A percentile compares a stretch with the other conserved stretches of the same genome.
phyloP scores from a whole-genome alignment of 2,797 vertebrate species.

The Halcyon leucocephala region DNA sequence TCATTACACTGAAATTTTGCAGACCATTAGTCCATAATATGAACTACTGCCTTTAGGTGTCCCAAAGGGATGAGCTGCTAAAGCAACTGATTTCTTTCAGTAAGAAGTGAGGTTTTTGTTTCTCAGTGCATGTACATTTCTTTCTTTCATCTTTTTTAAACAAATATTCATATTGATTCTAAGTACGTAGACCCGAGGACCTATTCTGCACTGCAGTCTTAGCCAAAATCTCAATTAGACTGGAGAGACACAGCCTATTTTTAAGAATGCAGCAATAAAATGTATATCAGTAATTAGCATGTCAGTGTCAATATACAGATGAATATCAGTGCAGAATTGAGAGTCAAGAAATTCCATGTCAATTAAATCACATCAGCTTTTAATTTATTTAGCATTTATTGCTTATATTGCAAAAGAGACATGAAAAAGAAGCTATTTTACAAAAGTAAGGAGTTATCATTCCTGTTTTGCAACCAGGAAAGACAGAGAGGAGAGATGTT shows the following conservation, averaged over 20 bases:
- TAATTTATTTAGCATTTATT: background rate
- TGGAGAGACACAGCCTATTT: background rate
- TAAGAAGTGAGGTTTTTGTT: background rate
- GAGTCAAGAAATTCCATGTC: background rate
- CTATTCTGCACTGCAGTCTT: background rate
- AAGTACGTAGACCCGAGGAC: background rate
- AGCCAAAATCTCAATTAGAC: background rate
- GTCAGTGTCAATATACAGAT: background rate
- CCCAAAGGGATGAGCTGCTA: slow-evolving; percentile 38
- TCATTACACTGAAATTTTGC: slow-evolving; percentile 66
- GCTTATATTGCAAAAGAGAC: background rate
- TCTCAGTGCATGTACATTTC: background rate
- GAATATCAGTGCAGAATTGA: background rate
- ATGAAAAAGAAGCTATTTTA: background rate
- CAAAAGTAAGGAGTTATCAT: background rate
- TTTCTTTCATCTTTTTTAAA: background rate
- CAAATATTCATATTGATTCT: background rate
- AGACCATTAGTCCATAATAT: slow-evolving; percentile 62
- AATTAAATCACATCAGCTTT: background rate
- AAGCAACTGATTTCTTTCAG: slow-evolving; percentile 5
- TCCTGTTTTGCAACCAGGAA: background rate
- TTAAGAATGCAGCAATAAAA: background rate
- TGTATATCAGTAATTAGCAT: background rate
- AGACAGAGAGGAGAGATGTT: background rate
- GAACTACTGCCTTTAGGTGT: slow-evolving; percentile 43